These are phyloP conservation scores for Trachurus trachurus DNA, from an alignment of 2,797 vertebrate species.

Conservation along the genomic window DNA sequence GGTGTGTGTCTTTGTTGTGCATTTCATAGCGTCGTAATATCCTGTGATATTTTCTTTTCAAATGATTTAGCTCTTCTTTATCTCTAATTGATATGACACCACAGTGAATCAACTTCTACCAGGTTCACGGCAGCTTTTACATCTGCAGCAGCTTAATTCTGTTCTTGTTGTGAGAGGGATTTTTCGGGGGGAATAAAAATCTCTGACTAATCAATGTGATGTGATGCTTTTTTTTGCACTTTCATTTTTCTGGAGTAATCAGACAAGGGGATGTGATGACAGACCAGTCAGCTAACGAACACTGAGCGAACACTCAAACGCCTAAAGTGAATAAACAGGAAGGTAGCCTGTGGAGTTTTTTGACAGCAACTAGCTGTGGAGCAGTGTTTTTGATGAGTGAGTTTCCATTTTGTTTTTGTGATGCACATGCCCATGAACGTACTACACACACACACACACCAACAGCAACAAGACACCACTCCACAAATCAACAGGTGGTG, in stretches of 20 bases:
- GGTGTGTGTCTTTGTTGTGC: constrained; percentile 24
- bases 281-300: not conserved
- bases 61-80: constrained; percentile 4
- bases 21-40: constrained; percentile 1
- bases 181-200: not conserved
- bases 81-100: constrained; percentile 20
- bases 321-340: not conserved
- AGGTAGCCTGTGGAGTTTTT: not conserved
- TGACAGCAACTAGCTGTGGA: not conserved
- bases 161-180: not conserved
- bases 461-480: not conserved
- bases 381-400: not conserved
- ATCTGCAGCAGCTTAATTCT: not conserved
- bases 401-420: not conserved
- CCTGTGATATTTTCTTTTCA: constrained; percentile 20
- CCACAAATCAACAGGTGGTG: not conserved
- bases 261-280: not conserved
- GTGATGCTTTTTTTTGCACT: constrained; percentile 1
- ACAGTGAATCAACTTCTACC: not conserved
- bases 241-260: not conserved
- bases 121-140: not conserved
- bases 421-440: not conserved
- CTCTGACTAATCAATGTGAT: not conserved
- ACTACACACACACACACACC: not conserved
- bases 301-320: too few species aligned